Evolutionary conservation across 2,797 vertebrate genomes (phyloP), one percentile per base, ranked within the genome.

Genomic region (Gallinago solitaria): DNA sequence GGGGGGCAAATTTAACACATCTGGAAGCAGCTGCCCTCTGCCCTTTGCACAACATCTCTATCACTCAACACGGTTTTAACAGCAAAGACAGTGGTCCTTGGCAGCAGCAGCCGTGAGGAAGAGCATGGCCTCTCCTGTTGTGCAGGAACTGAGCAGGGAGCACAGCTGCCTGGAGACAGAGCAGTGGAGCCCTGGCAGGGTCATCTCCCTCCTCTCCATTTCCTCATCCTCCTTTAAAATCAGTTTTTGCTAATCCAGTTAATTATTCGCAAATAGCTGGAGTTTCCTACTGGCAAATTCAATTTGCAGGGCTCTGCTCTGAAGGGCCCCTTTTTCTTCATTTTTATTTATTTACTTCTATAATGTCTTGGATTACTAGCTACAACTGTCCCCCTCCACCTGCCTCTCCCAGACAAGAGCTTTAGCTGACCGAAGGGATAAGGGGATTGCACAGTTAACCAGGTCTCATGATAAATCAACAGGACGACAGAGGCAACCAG

Each of bases 201-300:
- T 75, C 20, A 2, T 45, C 30, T 68, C 54, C 70, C 89, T 83
- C 35, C 45, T 89, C 56, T 61, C 56, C 60, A 33, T 76, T 93
- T 91, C 87, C 74, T 83, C 54, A 69, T 69, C 35, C 43, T 83
- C 68, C 33, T 78, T 76, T n/a, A 35, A 48, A 90, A 88, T 39
- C 8, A 63, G 67, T 43, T 43, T 93, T 91, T 39, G 39, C 63
- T 95, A 96, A 96, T 91, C 30, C 77, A 95, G 32, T 84, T 95
- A 91, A 78, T 32, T 87, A 63, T 63, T 89, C 89, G 85, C 73
- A 88, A 86, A 93, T 71, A 80, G 82, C 74, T 82, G 59, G 67
- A 93, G 56, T 87, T 94, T 91, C 87, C 94, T 90, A 54, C 85
- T 30, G 51, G 70, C 60, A 92, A 96, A 96, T 96, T 94, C 70